phyloP scores from a whole-genome alignment of 2,797 vertebrate species.

The Enteromius trimaculatus region DNA sequence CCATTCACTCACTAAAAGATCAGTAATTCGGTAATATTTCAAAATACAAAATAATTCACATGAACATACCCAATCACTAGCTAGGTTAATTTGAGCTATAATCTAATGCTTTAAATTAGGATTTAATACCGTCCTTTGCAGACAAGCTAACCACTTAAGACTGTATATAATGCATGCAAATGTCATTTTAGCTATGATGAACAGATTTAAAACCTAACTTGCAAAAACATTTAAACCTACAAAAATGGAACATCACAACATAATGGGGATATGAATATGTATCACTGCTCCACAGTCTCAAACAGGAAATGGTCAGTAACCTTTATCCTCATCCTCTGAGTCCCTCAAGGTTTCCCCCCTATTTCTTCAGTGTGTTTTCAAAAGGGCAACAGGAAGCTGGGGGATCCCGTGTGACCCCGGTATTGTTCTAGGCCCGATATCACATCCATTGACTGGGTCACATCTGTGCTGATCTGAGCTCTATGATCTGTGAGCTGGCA shows the following conservation, averaged over 20 bases:
- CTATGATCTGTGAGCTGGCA: slow-evolving; percentile 74
- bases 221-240: background rate
- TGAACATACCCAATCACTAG: background rate
- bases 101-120: background rate
- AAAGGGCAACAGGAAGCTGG: slow-evolving; percentile 70
- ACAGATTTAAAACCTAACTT: slow-evolving; percentile 9
- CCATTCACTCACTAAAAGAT: background rate
- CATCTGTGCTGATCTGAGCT: slow-evolving; percentile 70
- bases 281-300: slow-evolving; percentile 49
- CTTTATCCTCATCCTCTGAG: slow-evolving; percentile 59
- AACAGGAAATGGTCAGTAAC: slow-evolving; percentile 73
- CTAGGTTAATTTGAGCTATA: background rate
- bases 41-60: slow-evolving; percentile 10
- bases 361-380: slow-evolving; percentile 64
- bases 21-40: background rate
- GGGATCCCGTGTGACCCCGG: slow-evolving; percentile 71
- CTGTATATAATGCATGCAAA: background rate
- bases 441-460: slow-evolving; percentile 73
- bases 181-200: background rate
- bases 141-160: background rate
- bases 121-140: background rate
- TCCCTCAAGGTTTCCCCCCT: slow-evolving; percentile 54
- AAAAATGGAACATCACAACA: background rate
- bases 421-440: slow-evolving; percentile 72
- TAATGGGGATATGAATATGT: background rate